phyloP scores from a whole-genome alignment of 92 coral and sea anemone species.

The Parazoanthus swiftii region DNA sequence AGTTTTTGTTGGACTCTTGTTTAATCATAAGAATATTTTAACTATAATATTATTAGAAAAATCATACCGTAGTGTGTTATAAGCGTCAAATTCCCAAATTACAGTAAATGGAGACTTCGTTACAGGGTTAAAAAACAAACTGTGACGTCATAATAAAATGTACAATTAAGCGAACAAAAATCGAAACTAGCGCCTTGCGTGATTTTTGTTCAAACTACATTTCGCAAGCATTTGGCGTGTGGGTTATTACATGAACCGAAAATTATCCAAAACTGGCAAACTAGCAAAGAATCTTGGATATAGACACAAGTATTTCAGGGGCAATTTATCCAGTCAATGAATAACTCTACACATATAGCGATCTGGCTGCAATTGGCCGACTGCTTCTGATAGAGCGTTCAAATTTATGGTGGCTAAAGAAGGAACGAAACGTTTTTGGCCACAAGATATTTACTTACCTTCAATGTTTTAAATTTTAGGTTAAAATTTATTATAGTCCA shows the following conservation, averaged over 20 bases:
- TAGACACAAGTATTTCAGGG: background rate
- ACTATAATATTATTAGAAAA: too few species aligned
- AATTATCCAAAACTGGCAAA: background rate
- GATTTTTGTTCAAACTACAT: background rate
- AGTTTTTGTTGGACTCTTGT: too few species aligned
- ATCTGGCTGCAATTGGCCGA: background rate
- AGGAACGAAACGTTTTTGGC: background rate
- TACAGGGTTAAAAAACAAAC: too few species aligned
- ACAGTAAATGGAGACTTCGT: too few species aligned
- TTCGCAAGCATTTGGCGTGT: background rate
- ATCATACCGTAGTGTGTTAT: too few species aligned
- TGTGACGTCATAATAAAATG: background rate
- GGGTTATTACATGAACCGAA: background rate
- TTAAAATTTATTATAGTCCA: constrained; percentile 51
- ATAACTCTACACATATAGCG: background rate
- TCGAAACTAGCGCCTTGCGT: background rate
- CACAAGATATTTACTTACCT: constrained; percentile 11
- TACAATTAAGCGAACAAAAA: background rate
- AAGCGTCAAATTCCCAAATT: too few species aligned
- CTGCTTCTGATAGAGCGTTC: constrained; percentile 23
- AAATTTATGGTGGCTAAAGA: constrained; percentile 15
- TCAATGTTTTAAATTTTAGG: constrained; percentile 50
- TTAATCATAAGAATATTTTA: too few species aligned
- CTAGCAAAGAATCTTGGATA: background rate
- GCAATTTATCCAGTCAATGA: constrained; percentile 1